Conservation (phyloP, 1,140 invertebrate genomes). For the Cydia fagiglandana region DNA sequence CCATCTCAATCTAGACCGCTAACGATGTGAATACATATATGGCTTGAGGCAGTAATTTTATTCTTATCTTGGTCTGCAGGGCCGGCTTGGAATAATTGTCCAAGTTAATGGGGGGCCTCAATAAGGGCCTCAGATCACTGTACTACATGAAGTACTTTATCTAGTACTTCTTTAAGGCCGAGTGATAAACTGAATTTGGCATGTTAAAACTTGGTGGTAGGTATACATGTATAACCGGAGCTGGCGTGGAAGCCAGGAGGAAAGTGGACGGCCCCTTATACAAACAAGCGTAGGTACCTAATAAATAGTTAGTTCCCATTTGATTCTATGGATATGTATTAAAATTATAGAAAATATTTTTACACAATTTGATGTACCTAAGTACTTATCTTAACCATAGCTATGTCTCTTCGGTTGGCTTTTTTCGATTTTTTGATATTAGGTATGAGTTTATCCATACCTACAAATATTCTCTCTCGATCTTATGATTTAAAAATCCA, state of each 20-base stretch:
- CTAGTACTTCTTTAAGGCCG: neutral
- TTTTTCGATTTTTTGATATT: no score
- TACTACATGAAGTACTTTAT: neutral
- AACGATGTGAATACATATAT: neutral
- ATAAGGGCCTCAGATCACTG: neutral
- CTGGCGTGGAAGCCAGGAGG: neutral
- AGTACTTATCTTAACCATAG: no score
- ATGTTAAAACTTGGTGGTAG: neutral
- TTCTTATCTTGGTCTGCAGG: slow-evolving; percentile 7
- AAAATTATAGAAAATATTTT: no score
- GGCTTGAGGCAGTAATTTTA: neutral
- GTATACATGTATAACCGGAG: neutral
- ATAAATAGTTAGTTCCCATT: no score
- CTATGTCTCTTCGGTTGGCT: no score
- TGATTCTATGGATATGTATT: no score
- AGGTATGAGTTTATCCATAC: no score
- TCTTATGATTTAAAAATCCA: no score
- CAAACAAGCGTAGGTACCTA: no score
- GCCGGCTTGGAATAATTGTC: slow-evolving; percentile 20
- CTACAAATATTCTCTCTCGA: no score
- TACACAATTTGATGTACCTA: no score
- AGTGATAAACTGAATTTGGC: neutral
- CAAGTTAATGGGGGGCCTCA: neutral
- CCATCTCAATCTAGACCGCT: neutral
- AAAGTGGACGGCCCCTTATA: no score